phyloP scores from a whole-genome alignment of 2,113 vertebrate genomes.

The Megaleporinus macrocephalus region DNA sequence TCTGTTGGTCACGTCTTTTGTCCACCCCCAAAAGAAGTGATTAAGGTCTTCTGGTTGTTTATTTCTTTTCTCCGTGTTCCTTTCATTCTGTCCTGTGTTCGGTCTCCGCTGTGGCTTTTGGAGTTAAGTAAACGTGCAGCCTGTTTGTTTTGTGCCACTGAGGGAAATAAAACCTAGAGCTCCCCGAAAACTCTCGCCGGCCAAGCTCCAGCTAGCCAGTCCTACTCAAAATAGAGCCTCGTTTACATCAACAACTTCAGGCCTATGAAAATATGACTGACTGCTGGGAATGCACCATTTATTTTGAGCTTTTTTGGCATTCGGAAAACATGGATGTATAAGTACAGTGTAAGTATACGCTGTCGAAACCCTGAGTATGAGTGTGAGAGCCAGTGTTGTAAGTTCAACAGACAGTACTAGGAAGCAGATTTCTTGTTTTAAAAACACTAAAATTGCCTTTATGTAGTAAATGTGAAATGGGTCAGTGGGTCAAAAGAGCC shows the following conservation, averaged over 20 bases:
- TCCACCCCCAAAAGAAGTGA: slow-evolving; percentile 18
- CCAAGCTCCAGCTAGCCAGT: slow-evolving; percentile 59
- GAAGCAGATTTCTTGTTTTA: background rate
- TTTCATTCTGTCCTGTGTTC: slow-evolving; percentile 32
- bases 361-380: slow-evolving; percentile 14
- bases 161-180: slow-evolving; percentile 63
- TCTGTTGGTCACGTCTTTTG: slow-evolving; percentile 5
- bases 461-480: background rate
- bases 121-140: slow-evolving; percentile 48
- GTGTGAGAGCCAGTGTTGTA: background rate
- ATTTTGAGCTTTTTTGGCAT: slow-evolving; percentile 39
- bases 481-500: background rate
- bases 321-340: slow-evolving; percentile 6
- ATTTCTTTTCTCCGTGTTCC: background rate
- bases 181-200: slow-evolving; percentile 51
- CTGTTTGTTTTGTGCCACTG: slow-evolving; percentile 65
- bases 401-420: background rate
- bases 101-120: slow-evolving; percentile 16
- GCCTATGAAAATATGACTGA: slow-evolving; percentile 46
- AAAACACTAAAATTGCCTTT: background rate
- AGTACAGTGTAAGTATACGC: slow-evolving; percentile 4
- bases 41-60: slow-evolving; percentile 25
- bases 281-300: slow-evolving; percentile 30
- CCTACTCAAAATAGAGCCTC: slow-evolving; percentile 40
- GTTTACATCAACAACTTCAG: slow-evolving; percentile 35